Evolutionary conservation across 2,113 vertebrate species (phyloP), one percentile per base, ranked within the genome.

Genomic region (Sinocyclocheilus anshuiensis): DNA sequence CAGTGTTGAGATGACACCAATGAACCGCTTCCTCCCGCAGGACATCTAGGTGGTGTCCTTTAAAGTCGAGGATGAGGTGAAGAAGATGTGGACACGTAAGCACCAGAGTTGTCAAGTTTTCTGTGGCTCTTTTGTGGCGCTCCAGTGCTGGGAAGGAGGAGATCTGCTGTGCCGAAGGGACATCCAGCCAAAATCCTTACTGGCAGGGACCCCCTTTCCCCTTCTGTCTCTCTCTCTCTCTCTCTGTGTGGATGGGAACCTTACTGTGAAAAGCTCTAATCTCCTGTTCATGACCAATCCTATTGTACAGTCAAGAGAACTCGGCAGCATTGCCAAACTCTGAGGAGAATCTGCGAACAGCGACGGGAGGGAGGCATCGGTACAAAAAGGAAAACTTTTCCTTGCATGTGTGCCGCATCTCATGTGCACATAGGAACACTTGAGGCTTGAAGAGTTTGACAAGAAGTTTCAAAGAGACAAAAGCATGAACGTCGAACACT

Each of bases 1-100:
- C 93, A 89, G 71, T 98, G 97, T 94, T 99, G 96, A 99, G 94
- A 33, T 92, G 26, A 77, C 77, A 59, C 55, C 24, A 16, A 20
- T 26, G n/a, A 75, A 45, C 42, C 39, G 2, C 45, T 26, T 50
- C 24, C n/a, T 26, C 48, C 13, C 15, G 0, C 24, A 29, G 75
- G 75, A 55, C 76, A 77, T 16, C 50, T 29, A 24, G 24, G 9
- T 22, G 16, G 76, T 77, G 76, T 15, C 26, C 16, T 10, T 77
- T 53, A 55, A 77, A 29, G 26, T 55, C 4, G 2, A 53, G 50
- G 24, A 59, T 63, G 33, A 29, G 9, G 24, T 4, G 24, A 72
- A 22, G 26, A 53, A 72, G 45, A 57, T n/a, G 45, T 53, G 80
- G n/a, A 59, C 42, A 24, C 48, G 39, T 26, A 81, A 29, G 22